phyloP scores from a whole-genome alignment of 2,888 invertebrate genomes.

The Pyrrhia umbra region DNA sequence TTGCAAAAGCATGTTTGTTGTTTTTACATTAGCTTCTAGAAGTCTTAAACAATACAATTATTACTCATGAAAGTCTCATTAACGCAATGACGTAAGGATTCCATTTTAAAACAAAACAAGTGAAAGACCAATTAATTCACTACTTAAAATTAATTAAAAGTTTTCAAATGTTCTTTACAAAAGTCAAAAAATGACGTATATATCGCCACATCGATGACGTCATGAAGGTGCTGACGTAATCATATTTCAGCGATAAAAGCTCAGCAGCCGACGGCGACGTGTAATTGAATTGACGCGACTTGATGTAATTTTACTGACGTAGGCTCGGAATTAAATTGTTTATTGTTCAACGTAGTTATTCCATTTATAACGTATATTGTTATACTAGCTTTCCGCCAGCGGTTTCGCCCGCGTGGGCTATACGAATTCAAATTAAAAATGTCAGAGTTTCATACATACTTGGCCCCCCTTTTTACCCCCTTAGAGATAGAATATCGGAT shows the following conservation, averaged over 20 bases:
- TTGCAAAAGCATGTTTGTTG: neutral
- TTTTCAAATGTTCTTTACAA: conserved; percentile 1
- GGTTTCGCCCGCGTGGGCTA: too few species aligned
- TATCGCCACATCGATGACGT: conserved; percentile 24
- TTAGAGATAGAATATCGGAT: too few species aligned
- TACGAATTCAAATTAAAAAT: too few species aligned
- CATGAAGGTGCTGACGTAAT: conserved; percentile 24
- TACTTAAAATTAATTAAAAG: conserved; percentile 7
- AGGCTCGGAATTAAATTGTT: conserved; percentile 10
- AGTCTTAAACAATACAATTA: neutral
- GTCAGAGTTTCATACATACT: too few species aligned
- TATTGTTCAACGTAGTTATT: neutral
- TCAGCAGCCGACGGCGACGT: neutral
- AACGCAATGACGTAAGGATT: conserved; percentile 10
- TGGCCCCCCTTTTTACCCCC: too few species aligned
- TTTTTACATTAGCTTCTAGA: neutral
- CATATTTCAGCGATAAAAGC: conserved; percentile 27
- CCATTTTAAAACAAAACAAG: neutral
- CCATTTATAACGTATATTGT: conserved; percentile 2
- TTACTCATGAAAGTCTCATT: neutral
- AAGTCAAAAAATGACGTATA: conserved; percentile 16
- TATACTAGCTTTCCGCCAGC: too few species aligned
- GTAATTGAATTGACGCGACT: conserved; percentile 23
- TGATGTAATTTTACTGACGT: conserved; percentile 34
- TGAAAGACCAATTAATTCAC: conserved; percentile 25